Percentiles rank a stretch among this genome's conserved stretches.
Conservation (phyloP, 2,888 invertebrate species). For the Sarcophaga caerulescens region DNA sequence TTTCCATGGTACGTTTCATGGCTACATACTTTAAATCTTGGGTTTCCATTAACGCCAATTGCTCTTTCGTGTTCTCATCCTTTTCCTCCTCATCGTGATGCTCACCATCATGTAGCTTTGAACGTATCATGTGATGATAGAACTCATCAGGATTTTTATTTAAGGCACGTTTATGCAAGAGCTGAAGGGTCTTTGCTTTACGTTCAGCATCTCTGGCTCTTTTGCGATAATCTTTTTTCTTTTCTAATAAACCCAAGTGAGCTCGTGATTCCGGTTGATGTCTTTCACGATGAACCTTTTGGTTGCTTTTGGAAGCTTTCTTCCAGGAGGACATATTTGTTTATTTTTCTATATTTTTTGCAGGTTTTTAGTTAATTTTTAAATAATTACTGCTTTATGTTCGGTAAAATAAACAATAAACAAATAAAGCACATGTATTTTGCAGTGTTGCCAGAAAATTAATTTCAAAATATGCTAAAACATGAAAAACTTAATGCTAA, state of each 20-base stretch:
- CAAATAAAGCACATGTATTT: slow-evolving; percentile 33
- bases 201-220: slow-evolving; percentile 90
- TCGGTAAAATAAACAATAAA: slow-evolving; percentile 20
- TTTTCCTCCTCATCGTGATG: slow-evolving; percentile 88
- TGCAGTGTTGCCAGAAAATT: too few relatives aligned
- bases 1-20: slow-evolving; percentile 92
- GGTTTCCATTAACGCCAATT: slow-evolving; percentile 93
- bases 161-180: slow-evolving; percentile 90
- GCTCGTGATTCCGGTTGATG: slow-evolving; percentile 90
- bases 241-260: slow-evolving; percentile 91
- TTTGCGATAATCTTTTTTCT: slow-evolving; percentile 92
- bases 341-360: neutral
- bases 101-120: slow-evolving; percentile 85
- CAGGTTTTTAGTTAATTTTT: neutral
- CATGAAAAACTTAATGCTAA: too few relatives aligned
- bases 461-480: too few relatives aligned
- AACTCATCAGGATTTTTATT: slow-evolving; percentile 99
- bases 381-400: neutral
- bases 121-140: slow-evolving; percentile 98
- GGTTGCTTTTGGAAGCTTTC: slow-evolving; percentile 92
- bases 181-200: slow-evolving; percentile 91
- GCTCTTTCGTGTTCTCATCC: slow-evolving; percentile 90
- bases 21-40: slow-evolving; percentile 95
- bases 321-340: slow-evolving; percentile 92
- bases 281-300: slow-evolving; percentile 91